Conservation (phyloP, 2,113 vertebrate species). For the Prionailurus bengalensis region DNA sequence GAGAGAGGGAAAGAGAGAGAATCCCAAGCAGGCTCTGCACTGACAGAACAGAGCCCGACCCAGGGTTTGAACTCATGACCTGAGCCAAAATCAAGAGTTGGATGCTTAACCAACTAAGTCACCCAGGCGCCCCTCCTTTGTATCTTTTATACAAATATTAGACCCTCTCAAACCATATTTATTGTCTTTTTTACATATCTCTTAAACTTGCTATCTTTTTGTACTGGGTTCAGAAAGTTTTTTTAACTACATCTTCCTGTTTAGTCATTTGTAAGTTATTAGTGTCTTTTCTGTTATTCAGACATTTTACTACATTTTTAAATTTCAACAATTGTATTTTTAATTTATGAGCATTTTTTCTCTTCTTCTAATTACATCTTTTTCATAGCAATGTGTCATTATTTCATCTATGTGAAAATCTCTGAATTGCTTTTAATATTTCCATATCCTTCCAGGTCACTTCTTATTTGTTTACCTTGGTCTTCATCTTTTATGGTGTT, state of each 20-base stretch:
- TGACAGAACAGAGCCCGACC: no score
- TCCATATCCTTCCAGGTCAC: not conserved
- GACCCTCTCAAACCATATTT: conserved; percentile 15
- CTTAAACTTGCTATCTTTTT: conserved; percentile 19
- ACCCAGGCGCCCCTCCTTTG: not conserved
- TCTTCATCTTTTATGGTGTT: conserved; percentile 12
- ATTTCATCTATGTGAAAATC: not conserved
- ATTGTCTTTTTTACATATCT: not conserved
- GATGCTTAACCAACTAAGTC: no score
- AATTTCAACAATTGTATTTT: conserved; percentile 43
- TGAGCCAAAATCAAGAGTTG: no score
- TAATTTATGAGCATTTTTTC: conserved; percentile 54
- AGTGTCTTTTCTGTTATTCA: conserved; percentile 25
- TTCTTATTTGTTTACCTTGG: not conserved
- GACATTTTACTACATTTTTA: conserved; percentile 21
- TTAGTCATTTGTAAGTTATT: conserved; percentile 37
- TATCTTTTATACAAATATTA: conserved; percentile 6
- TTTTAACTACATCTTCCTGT: conserved; percentile 36
- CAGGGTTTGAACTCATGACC: no score
- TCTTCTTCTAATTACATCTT: not conserved
- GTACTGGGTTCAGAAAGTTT: conserved; percentile 41
- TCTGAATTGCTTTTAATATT: conserved; percentile 15
- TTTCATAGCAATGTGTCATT: not conserved
- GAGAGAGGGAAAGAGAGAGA: no score
- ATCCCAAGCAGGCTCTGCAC: no score